Percentiles rank a stretch among this genome's conserved stretches.
Evolutionary conservation across 2,113 vertebrate genomes (phyloP).

Genomic region (zebrafish (Danio rerio)): DNA sequence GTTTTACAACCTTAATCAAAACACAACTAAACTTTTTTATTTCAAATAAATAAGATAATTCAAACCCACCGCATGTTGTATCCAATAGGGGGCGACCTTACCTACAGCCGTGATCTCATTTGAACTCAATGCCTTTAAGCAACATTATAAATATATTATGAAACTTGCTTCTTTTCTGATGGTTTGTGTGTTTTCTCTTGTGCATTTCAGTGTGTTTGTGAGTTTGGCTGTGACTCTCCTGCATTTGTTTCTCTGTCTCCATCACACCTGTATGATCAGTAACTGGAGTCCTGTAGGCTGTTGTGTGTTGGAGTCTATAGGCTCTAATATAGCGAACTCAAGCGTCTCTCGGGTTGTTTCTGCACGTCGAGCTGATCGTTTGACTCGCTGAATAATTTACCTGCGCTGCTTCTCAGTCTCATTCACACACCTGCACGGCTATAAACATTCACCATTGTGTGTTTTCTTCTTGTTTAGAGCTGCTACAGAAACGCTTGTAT

Average conservation of each 20-base stretch:
- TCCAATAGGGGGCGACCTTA: slow-evolving; percentile 14
- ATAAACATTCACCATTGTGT: neutral
- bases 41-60: no score
- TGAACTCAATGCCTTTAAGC: neutral
- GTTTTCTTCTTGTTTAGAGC: neutral
- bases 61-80: no score
- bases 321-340: slow-evolving; percentile 4
- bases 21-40: no score
- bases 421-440: neutral
- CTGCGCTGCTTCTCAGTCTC: slow-evolving; percentile 28
- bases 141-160: neutral
- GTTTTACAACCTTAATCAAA: no score
- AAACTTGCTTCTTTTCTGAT: neutral
- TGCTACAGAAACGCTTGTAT: neutral
- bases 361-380: slow-evolving; percentile 29
- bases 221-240: neutral
- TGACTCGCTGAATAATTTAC: slow-evolving; percentile 72
- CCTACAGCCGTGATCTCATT: neutral
- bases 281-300: neutral
- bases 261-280: neutral
- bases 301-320: neutral
- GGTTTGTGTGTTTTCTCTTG: neutral
- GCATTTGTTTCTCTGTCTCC: neutral
- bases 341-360: neutral
- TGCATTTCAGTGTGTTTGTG: neutral